Conservation (phyloP, 2,113 vertebrate species). For the Peromyscus maniculatus region DNA sequence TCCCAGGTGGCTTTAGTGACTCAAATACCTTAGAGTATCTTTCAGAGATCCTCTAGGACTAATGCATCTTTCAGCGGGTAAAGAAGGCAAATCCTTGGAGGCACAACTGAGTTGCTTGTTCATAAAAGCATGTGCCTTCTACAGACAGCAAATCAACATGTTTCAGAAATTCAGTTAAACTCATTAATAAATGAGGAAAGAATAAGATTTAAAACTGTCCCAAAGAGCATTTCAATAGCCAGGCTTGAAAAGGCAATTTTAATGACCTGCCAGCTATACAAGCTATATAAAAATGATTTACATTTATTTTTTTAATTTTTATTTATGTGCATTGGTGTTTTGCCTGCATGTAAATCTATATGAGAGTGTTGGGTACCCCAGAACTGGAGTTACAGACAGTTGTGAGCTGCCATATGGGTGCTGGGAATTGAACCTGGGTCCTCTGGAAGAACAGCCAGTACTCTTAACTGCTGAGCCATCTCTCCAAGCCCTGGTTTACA, state of each 20-base stretch:
- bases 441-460: too few species aligned
- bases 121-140: slow-evolving; percentile 9
- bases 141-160: background rate
- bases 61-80: slow-evolving; percentile 27
- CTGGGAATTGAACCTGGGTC: too few species aligned
- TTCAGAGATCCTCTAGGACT: background rate
- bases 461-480: too few species aligned
- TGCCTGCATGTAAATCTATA: too few species aligned
- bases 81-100: background rate
- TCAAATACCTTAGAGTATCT: slow-evolving; percentile 27
- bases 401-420: too few species aligned
- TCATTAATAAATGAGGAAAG: slow-evolving; percentile 46
- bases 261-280: slow-evolving; percentile 8
- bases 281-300: background rate
- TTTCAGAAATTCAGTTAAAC: slow-evolving; percentile 41
- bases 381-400: too few species aligned
- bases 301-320: background rate
- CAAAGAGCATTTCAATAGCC: background rate
- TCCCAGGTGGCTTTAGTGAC: slow-evolving; percentile 1
- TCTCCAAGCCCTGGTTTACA: background rate
- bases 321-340: too few species aligned
- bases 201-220: slow-evolving; percentile 33
- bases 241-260: background rate
- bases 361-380: too few species aligned
- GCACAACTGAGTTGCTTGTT: background rate